Conservation (phyloP, 2,888 invertebrate genomes). For the Cephonodes hylas region DNA sequence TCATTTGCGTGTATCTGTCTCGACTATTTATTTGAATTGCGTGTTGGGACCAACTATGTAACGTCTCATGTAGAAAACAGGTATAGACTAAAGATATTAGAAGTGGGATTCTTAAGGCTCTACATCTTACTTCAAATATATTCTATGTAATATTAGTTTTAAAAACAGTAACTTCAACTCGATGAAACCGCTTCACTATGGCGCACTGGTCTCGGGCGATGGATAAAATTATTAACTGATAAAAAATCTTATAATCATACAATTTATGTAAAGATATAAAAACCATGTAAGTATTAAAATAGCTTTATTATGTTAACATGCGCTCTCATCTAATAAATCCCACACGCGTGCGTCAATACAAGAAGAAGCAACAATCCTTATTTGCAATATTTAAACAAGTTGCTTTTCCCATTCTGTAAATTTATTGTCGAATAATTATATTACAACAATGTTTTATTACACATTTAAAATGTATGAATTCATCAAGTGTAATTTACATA, state of each 20-base stretch:
- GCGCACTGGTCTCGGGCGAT: no score
- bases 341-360: background rate
- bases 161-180: no score
- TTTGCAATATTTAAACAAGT: background rate
- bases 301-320: background rate
- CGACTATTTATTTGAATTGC: background rate
- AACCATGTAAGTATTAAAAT: background rate
- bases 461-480: background rate
- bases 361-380: background rate
- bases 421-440: background rate
- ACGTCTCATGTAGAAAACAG: no score
- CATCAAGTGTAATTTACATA: constrained; percentile 9
- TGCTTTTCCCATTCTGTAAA: background rate
- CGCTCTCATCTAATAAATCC: background rate
- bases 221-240: no score
- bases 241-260: no score
- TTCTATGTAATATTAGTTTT: no score
- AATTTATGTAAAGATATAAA: no score
- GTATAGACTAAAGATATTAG: no score
- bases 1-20: background rate
- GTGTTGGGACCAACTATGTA: background rate
- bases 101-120: no score
- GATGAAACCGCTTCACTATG: no score
- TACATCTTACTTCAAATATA: no score
- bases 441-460: background rate